These are phyloP conservation scores for Falco concolor DNA, from an alignment of 2,797 vertebrate species.

Conservation along the genomic window DNA sequence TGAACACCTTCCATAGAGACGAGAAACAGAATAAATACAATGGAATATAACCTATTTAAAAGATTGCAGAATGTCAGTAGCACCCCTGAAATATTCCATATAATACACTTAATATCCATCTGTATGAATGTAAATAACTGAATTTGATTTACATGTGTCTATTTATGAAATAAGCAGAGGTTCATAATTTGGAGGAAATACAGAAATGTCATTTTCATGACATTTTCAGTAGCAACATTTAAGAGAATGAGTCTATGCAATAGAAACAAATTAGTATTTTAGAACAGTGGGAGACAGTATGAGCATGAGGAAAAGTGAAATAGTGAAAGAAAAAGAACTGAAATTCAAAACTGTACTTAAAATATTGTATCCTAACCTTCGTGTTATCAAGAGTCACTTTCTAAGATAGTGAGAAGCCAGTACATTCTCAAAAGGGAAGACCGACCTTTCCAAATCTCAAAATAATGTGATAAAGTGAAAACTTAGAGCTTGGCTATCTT, in stretches of 20 bases:
- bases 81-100: background rate
- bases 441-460: background rate
- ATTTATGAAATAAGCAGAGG: background rate
- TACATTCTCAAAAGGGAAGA: background rate
- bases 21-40: background rate
- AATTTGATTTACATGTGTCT: background rate
- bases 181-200: background rate
- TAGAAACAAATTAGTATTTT: background rate
- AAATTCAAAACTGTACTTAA: background rate
- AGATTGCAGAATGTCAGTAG: background rate
- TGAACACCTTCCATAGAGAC: background rate
- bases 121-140: background rate
- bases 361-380: background rate
- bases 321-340: background rate
- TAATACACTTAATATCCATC: background rate
- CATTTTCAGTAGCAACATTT: background rate
- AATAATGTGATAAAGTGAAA: background rate
- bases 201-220: background rate
- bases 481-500: background rate
- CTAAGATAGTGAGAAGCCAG: background rate
- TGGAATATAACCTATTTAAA: background rate
- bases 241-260: background rate
- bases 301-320: background rate
- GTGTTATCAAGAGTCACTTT: background rate
- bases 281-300: background rate